These are phyloP conservation scores for Podargus strigoides DNA, from an alignment of 2,797 vertebrate species.

Conservation along the genomic window DNA sequence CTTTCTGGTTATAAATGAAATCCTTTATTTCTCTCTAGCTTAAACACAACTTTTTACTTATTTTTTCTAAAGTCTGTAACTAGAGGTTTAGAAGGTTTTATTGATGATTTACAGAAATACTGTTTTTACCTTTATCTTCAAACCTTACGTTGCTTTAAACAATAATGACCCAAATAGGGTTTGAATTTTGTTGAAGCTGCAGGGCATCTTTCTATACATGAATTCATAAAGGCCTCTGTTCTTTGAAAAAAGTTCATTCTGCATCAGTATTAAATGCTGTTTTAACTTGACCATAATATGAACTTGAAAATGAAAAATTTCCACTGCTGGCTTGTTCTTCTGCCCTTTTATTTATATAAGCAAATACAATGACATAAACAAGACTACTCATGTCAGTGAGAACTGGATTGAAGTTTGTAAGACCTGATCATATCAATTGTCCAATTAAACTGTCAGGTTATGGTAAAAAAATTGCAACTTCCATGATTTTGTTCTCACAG, in stretches of 20 bases:
- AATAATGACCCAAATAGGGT: neutral
- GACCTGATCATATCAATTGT: neutral
- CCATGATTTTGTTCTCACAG: neutral
- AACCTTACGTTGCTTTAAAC: neutral
- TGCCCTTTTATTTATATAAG: neutral
- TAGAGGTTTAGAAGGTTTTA: conserved; percentile 24
- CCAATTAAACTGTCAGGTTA: neutral
- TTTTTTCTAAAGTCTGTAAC: conserved; percentile 13
- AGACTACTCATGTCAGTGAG: neutral
- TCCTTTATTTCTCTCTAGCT: conserved; percentile 37
- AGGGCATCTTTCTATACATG: neutral
- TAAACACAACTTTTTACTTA: conserved; percentile 6
- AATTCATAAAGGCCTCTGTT: neutral
- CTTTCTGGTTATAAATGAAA: conserved; percentile 21
- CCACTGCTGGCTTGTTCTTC: neutral
- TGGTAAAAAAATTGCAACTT: neutral
- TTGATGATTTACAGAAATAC: conserved; percentile 15
- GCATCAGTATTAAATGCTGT: neutral
- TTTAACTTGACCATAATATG: neutral
- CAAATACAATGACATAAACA: neutral
- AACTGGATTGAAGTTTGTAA: neutral
- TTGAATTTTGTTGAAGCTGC: conserved; percentile 2
- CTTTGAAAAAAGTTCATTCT: neutral
- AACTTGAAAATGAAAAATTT: neutral
- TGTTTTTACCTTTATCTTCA: neutral